Evolutionary conservation across 2,888 invertebrate genomes (phyloP).

Genomic region (Epinotia nisella): DNA sequence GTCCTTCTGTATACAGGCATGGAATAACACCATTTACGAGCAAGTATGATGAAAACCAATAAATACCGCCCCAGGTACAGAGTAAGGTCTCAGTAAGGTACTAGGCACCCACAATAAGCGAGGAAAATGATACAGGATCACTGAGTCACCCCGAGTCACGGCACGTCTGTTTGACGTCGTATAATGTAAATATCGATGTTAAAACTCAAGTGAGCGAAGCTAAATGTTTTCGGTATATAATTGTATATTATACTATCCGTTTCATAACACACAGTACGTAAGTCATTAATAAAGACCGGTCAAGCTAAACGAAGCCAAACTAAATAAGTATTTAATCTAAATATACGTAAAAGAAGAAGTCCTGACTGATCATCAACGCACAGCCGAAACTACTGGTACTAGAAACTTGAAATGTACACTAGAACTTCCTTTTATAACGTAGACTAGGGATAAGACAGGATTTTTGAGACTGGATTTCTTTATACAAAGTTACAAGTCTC

Average conservation of each 20-base stretch:
- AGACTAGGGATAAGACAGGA: too few species aligned
- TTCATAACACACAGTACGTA: slow-evolving; percentile 16
- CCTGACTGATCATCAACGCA: too few species aligned
- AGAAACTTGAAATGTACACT: too few species aligned
- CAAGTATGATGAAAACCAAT: too few species aligned
- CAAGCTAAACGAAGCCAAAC: background rate
- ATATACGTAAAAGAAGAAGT: too few species aligned
- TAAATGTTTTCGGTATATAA: slow-evolving; percentile 36
- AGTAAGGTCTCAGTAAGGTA: slow-evolving; percentile 16
- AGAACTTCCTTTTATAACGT: too few species aligned
- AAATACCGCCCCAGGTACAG: too few species aligned
- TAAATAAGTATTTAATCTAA: background rate
- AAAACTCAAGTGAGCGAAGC: slow-evolving; percentile 19
- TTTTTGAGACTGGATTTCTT: too few species aligned
- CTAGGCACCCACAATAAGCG: slow-evolving; percentile 60
- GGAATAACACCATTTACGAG: too few species aligned
- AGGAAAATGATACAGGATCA: slow-evolving; percentile 61
- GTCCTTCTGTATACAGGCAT: too few species aligned
- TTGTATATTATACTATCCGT: slow-evolving; percentile 27
- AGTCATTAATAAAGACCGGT: background rate
- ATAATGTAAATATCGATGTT: slow-evolving; percentile 36
- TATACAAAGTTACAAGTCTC: too few species aligned
- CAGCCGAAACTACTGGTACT: too few species aligned
- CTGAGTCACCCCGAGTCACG: slow-evolving; percentile 48
- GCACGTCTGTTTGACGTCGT: slow-evolving; percentile 44